Evolutionary conservation across 2,888 invertebrate genomes (phyloP), one percentile per base, ranked within the genome.

Genomic region (Spisula subtruncata): DNA sequence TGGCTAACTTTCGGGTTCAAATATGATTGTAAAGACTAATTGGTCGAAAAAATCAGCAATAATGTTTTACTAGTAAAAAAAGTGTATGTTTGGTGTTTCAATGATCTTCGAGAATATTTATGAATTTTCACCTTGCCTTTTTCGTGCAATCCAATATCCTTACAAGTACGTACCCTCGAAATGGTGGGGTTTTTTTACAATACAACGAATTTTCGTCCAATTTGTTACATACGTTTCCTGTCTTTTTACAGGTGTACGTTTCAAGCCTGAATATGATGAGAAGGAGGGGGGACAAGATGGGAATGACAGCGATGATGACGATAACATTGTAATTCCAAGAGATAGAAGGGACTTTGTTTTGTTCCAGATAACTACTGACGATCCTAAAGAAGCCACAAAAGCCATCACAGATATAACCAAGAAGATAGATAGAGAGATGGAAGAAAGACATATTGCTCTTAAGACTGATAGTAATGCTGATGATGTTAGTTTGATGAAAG

Each of bases 321-420:
- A 66, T 25, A n/a, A 66, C 51, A 71, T 82, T n/a, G 46, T 81
- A 25, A 54, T 71, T 32, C 82, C 79, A 4, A 86, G 60, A 56
- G 32, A 80, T 56, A 86, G 66, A 25, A 85, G 85, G 81, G 87
- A 91, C 48, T 91, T 91, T n/a, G 83, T 91, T 8, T 87, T 91
- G 2, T 75, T 90, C 10, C 86, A 88, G 35, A 71, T 91, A 32
- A 85, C 79, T 41, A 88, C 91, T 20, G 87, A 88, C 32, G 88
- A 90, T 32, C 60, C 60, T 0, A 51, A 86, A 80, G 83, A 83
- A 2, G 84, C 90, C 48, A 41, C 84, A 14, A 66, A 85, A 8
- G 86, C 86, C 20, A 88, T 81, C 14, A 48, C 32, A 20, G 54
- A 35, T 12, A 48, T 41, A 8, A 20, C 12, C 5, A 88, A 86